A percentile compares a stretch with the other conserved stretches of the same genome.
Conservation (phyloP, 2,113 vertebrate species). For the Sapayoa aenigma region DNA sequence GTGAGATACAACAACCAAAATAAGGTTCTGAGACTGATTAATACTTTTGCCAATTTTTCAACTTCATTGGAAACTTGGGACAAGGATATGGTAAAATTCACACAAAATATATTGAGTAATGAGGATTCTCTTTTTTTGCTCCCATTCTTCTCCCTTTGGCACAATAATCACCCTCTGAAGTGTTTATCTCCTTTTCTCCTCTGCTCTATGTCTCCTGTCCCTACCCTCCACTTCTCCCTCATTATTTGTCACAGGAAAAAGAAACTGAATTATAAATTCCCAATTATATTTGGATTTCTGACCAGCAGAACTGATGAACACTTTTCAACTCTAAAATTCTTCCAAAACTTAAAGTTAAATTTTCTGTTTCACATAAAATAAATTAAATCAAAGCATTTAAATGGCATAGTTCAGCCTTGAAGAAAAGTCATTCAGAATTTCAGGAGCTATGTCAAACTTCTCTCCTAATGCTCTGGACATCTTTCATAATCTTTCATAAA, state of each 20-base stretch:
- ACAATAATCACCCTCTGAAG: not conserved
- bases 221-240: not conserved
- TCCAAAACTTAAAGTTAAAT: not conserved
- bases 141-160: not conserved
- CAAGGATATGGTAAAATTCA: not conserved
- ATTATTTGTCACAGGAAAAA: not conserved
- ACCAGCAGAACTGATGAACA: not conserved
- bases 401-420: not conserved
- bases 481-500: not conserved
- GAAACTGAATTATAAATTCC: not conserved
- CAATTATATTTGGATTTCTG: not conserved
- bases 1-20: not conserved
- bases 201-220: not conserved
- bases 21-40: not conserved
- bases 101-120: not conserved
- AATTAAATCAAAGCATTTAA: not conserved
- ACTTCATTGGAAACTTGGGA: not conserved
- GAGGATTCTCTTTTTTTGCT: accelerated
- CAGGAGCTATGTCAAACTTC: not conserved
- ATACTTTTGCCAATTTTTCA: not conserved
- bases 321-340: not conserved
- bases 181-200: not conserved
- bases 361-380: not conserved
- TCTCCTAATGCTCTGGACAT: not conserved
- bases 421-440: not conserved